phyloP scores from a whole-genome alignment of 1,140 invertebrate species.

The Nomia melanderi region DNA sequence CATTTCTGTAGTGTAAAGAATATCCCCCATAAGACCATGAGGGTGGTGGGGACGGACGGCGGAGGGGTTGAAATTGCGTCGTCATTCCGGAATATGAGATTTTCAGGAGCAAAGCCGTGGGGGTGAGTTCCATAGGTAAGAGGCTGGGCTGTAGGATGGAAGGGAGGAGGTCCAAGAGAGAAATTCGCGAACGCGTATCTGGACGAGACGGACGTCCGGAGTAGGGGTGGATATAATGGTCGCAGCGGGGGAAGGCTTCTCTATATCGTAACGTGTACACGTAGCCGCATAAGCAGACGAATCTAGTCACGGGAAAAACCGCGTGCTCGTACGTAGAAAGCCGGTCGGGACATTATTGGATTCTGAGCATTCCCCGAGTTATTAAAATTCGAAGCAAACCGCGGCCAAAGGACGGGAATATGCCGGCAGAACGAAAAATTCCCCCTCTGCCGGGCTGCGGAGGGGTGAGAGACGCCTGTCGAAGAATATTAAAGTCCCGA shows the following conservation, averaged over 20 bases:
- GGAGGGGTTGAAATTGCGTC: constrained; percentile 72
- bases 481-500: constrained; percentile 77
- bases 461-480: constrained; percentile 67
- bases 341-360: constrained; percentile 78
- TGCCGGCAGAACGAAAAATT: constrained; percentile 51
- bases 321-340: constrained; percentile 18
- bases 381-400: constrained; percentile 81
- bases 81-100: constrained; percentile 79
- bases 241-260: constrained; percentile 27
- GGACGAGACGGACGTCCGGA: constrained; percentile 61
- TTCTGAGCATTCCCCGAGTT: constrained; percentile 80
- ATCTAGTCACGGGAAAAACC: constrained; percentile 8
- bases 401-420: constrained; percentile 62
- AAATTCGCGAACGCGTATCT: constrained; percentile 56
- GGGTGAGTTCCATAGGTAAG: neutral
- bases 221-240: constrained; percentile 54
- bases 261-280: constrained; percentile 39
- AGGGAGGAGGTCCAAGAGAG: constrained; percentile 30
- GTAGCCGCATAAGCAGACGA: constrained; percentile 43
- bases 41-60: neutral
- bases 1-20: constrained; percentile 54
- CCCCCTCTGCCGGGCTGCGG: constrained; percentile 50
- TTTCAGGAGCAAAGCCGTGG: constrained; percentile 56
- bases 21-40: constrained; percentile 49
- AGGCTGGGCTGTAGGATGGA: neutral